These are phyloP conservation scores for Melinopterus prodromus DNA, from an alignment of 2,888 invertebrate species.

Conservation along the genomic window DNA sequence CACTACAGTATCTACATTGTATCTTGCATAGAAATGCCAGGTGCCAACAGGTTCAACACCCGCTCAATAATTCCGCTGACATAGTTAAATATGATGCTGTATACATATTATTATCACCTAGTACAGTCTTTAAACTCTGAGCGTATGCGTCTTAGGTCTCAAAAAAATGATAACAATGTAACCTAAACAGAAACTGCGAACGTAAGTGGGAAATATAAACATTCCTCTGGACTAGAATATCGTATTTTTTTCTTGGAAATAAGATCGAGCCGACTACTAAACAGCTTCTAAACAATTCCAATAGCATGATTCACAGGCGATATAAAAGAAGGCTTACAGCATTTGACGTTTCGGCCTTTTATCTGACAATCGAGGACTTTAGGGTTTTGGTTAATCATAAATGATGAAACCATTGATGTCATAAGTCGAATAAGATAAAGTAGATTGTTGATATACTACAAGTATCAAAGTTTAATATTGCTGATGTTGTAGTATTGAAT, in stretches of 20 bases:
- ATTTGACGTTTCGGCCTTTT: not conserved
- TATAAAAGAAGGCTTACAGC: not conserved
- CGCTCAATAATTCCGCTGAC: not conserved
- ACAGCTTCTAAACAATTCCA: not conserved
- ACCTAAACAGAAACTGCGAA: not conserved
- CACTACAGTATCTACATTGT: too few relatives aligned
- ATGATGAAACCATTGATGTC: too few relatives aligned
- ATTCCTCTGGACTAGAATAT: not conserved
- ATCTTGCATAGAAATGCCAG: too few relatives aligned
- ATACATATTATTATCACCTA: too few relatives aligned
- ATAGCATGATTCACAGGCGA: not conserved
- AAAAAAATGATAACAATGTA: not conserved
- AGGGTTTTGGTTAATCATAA: too few relatives aligned
- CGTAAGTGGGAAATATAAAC: not conserved
- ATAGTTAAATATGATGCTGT: not conserved
- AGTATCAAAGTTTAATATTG: too few relatives aligned
- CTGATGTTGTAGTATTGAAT: too few relatives aligned
- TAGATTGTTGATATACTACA: too few relatives aligned
- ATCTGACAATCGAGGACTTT: not conserved
- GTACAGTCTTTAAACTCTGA: not conserved
- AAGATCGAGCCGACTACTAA: not conserved
- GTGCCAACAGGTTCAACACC: not conserved
- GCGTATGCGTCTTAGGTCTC: not conserved
- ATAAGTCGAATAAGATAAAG: too few relatives aligned
- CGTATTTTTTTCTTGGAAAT: not conserved